Percentiles rank a stretch among this genome's conserved stretches.
Conservation (phyloP, 2,888 invertebrate species). For the Acleris sparsana region DNA sequence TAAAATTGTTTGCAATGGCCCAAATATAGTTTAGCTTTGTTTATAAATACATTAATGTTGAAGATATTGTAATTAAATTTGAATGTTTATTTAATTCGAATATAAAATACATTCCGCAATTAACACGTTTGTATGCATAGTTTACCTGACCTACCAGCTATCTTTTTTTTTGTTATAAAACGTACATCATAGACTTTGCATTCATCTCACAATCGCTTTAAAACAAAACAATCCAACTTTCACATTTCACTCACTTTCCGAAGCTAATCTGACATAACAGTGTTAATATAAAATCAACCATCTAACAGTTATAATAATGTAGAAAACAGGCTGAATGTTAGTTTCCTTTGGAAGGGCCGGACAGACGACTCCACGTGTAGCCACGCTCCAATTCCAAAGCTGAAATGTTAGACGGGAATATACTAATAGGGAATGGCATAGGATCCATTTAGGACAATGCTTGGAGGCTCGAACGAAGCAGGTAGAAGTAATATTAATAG, state of each 20-base stretch:
- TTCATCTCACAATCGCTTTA: not conserved
- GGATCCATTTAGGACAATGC: not conserved
- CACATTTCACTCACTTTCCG: slow-evolving; percentile 6
- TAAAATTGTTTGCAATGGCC: too few species aligned
- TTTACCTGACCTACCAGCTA: too few species aligned
- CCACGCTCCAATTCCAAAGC: slow-evolving; percentile 67
- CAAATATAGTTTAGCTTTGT: too few species aligned
- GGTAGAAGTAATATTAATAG: not conserved
- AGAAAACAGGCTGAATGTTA: not conserved
- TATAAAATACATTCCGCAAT: too few species aligned
- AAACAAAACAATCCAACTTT: slow-evolving; percentile 11
- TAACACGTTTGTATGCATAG: too few species aligned
- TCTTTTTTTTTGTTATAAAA: too few species aligned
- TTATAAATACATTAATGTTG: too few species aligned
- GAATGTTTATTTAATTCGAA: too few species aligned
- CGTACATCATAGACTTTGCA: too few species aligned
- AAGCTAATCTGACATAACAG: not conserved
- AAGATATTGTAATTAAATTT: too few species aligned
- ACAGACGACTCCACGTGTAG: slow-evolving; percentile 18
- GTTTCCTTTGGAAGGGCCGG: slow-evolving; percentile 11
- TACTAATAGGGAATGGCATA: not conserved
- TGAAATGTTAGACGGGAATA: slow-evolving; percentile 51
- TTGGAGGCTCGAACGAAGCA: not conserved
- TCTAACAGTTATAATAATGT: not conserved
- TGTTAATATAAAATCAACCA: not conserved